These are phyloP conservation scores for Patagioenas fasciata DNA, from an alignment of 2,113 vertebrate species.

Conservation along the genomic window DNA sequence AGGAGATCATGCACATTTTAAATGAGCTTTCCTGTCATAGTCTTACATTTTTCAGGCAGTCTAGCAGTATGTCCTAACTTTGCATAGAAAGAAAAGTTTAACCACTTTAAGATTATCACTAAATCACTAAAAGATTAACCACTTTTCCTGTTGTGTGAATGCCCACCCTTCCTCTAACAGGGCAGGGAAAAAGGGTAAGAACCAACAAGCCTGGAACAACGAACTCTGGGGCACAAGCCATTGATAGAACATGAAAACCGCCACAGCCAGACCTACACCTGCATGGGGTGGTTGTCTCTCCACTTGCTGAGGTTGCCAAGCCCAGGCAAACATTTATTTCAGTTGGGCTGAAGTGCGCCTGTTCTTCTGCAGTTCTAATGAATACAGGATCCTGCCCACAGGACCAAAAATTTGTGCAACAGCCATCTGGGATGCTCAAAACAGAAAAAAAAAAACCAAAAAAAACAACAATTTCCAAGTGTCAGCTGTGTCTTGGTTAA, in stretches of 20 bases:
- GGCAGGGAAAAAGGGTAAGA: not conserved
- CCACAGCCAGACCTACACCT: not conserved
- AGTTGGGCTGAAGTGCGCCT: not conserved
- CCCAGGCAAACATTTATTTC: not conserved
- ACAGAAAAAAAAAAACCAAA: not conserved
- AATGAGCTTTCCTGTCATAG: not conserved
- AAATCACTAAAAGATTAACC: not conserved
- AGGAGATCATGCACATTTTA: not conserved
- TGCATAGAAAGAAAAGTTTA: not conserved
- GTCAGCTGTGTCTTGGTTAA: not conserved
- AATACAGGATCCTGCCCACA: not conserved
- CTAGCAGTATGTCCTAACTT: not conserved
- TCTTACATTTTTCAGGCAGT: not conserved
- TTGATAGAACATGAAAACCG: accelerated
- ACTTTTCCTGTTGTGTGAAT: not conserved
- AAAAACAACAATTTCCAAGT: not conserved
- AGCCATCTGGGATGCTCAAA: not conserved
- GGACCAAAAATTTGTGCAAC: not conserved
- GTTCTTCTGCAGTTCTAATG: not conserved
- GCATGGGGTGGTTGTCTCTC: not conserved
- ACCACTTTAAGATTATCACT: not conserved
- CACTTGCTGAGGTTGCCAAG: not conserved
- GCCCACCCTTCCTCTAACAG: not conserved
- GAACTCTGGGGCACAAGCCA: accelerated
- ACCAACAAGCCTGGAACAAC: not conserved